These are phyloP conservation scores for Lathronympha strigana DNA, from an alignment of 2,888 invertebrate species.

Conservation along the genomic window DNA sequence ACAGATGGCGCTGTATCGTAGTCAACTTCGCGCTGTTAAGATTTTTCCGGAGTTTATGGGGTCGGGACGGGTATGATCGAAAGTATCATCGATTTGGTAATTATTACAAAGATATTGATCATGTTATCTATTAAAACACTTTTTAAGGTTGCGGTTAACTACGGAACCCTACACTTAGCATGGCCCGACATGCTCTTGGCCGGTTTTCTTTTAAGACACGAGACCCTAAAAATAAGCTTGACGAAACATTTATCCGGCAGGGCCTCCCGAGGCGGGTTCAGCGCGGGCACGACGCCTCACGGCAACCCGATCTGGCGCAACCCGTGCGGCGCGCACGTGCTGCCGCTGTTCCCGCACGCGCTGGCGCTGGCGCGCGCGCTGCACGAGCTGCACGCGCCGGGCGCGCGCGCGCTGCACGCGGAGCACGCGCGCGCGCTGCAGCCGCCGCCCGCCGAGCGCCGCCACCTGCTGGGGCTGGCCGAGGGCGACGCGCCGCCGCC, in stretches of 20 bases:
- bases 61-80: too few species aligned
- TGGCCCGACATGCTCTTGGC: too few species aligned
- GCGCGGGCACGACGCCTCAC: constrained; percentile 89
- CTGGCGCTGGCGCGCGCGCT: constrained; percentile 91
- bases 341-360: constrained; percentile 91
- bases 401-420: constrained; percentile 86
- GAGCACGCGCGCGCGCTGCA: constrained; percentile 88
- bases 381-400: constrained; percentile 91
- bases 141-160: too few species aligned
- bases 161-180: too few species aligned
- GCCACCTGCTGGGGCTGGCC: constrained; percentile 88
- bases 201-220: too few species aligned
- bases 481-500: constrained; percentile 80
- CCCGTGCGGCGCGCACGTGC: constrained; percentile 93
- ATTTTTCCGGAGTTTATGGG: too few species aligned
- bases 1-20: too few species aligned
- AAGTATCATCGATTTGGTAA: too few species aligned
- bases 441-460: constrained; percentile 90
- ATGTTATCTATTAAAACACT: too few species aligned
- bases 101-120: too few species aligned
- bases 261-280: constrained; percentile 93
- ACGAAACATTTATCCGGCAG: constrained; percentile 53
- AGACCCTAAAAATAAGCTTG: too few species aligned
- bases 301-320: constrained; percentile 93
- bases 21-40: too few species aligned